Evolutionary conservation across 2,888 invertebrate genomes (phyloP).

Genomic region (Malthinus seriepunctatus): DNA sequence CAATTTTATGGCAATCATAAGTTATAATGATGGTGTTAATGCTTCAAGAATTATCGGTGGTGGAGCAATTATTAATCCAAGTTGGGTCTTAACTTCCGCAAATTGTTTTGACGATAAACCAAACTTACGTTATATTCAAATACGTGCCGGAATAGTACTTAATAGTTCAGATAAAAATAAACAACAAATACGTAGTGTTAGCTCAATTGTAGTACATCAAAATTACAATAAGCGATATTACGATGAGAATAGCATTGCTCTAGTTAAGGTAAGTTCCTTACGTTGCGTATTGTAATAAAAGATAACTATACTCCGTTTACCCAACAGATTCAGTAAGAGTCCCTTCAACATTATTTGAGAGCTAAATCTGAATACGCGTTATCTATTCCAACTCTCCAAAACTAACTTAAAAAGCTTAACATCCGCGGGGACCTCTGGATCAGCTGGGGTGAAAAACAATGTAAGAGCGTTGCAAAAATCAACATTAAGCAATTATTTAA

Average conservation of each 20-base stretch:
- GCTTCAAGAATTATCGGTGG: neutral
- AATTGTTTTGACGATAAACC: neutral
- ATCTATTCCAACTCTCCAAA: too few relatives aligned
- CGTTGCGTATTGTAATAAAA: neutral
- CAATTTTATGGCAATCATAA: neutral
- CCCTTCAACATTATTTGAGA: too few relatives aligned
- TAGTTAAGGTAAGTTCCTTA: slow-evolving; percentile 9
- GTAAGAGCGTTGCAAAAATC: too few relatives aligned
- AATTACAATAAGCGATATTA: neutral
- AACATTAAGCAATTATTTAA: too few relatives aligned
- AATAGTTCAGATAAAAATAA: neutral
- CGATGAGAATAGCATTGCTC: slow-evolving; percentile 10
- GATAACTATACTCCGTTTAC: too few relatives aligned
- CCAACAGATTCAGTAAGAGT: too few relatives aligned
- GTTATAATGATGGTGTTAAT: neutral
- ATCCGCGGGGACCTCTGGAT: too few relatives aligned
- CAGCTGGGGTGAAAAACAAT: too few relatives aligned
- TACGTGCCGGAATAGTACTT: slow-evolving; percentile 10
- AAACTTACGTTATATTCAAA: neutral
- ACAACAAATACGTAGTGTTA: slow-evolving; percentile 2
- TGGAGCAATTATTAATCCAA: slow-evolving; percentile 12
- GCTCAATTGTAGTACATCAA: slow-evolving; percentile 1
- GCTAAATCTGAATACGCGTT: too few relatives aligned
- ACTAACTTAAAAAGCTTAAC: too few relatives aligned
- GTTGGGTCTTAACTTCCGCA: slow-evolving; percentile 14